Percentiles rank a stretch among this genome's conserved stretches.
Conservation (phyloP, 92 coral and sea anemone species). For the Pocillopora meandrina region DNA sequence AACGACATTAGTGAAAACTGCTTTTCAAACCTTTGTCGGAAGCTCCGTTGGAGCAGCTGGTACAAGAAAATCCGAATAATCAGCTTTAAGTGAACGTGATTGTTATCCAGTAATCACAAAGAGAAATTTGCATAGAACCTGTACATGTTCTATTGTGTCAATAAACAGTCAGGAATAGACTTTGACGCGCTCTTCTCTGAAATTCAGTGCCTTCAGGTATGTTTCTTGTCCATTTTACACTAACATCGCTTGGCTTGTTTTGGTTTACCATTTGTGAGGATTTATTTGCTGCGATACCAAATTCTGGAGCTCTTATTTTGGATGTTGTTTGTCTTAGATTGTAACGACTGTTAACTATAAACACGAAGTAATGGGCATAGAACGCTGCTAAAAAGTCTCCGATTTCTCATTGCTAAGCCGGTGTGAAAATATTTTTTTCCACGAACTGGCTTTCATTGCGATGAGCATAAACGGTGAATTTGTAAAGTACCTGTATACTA, state of each 20-base stretch:
- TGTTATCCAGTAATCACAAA: constrained; percentile 34
- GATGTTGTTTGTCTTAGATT: not conserved
- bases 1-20: constrained; percentile 14
- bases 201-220: constrained; percentile 9
- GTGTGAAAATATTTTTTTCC: not conserved
- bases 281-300: too few relatives aligned
- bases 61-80: constrained; percentile 13
- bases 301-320: not conserved
- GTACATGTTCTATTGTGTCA: constrained; percentile 29
- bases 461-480: not conserved
- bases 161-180: constrained; percentile 11
- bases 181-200: not conserved
- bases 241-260: not conserved
- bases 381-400: not conserved
- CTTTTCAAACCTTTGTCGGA: constrained; percentile 9
- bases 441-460: not conserved
- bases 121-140: constrained; percentile 41
- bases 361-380: not conserved
- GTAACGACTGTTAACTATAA: too few relatives aligned
- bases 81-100: constrained; percentile 38
- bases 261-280: too few relatives aligned
- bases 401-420: not conserved
- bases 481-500: constrained; percentile 16
- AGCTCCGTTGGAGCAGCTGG: constrained; percentile 19
- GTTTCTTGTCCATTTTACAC: not conserved